These are phyloP conservation scores for Dicyrtomina minuta DNA, from an alignment of 2,888 invertebrate species.

Conservation along the genomic window DNA sequence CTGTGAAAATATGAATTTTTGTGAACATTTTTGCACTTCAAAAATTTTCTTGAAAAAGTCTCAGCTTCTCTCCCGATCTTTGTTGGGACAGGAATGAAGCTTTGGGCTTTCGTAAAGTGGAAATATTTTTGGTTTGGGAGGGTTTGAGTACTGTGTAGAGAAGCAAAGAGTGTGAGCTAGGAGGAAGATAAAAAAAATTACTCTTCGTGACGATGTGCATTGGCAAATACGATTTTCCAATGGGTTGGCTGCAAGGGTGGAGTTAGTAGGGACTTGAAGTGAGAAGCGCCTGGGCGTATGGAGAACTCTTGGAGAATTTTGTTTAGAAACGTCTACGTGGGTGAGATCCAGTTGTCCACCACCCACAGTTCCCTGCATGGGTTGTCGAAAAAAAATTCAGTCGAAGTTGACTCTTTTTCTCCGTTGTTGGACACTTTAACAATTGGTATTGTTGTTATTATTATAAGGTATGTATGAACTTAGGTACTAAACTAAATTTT, in stretches of 20 bases:
- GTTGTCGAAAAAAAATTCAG: neutral
- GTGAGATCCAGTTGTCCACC: conserved; percentile 17
- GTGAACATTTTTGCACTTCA: neutral
- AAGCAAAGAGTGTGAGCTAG: neutral
- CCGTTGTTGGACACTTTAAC: too few relatives aligned
- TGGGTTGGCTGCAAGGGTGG: conserved; percentile 40
- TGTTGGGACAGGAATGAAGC: conserved; percentile 52
- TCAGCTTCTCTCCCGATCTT: conserved; percentile 41
- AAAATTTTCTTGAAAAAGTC: neutral
- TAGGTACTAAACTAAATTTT: too few relatives aligned
- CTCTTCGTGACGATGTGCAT: conserved; percentile 21
- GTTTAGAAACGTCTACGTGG: neutral
- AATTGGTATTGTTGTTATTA: too few relatives aligned
- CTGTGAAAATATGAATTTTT: neutral
- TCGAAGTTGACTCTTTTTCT: too few relatives aligned
- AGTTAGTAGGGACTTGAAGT: conserved; percentile 15
- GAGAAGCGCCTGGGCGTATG: conserved; percentile 15
- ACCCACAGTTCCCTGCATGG: neutral
- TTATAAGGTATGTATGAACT: too few relatives aligned
- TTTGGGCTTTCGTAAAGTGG: conserved; percentile 44
- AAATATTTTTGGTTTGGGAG: conserved; percentile 49
- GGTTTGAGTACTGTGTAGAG: conserved; percentile 36
- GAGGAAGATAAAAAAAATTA: conserved; percentile 4
- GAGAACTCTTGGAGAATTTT: neutral
- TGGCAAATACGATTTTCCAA: conserved; percentile 41